phyloP scores from a whole-genome alignment of 2,888 invertebrate species.

The Stenodema calcarata region DNA sequence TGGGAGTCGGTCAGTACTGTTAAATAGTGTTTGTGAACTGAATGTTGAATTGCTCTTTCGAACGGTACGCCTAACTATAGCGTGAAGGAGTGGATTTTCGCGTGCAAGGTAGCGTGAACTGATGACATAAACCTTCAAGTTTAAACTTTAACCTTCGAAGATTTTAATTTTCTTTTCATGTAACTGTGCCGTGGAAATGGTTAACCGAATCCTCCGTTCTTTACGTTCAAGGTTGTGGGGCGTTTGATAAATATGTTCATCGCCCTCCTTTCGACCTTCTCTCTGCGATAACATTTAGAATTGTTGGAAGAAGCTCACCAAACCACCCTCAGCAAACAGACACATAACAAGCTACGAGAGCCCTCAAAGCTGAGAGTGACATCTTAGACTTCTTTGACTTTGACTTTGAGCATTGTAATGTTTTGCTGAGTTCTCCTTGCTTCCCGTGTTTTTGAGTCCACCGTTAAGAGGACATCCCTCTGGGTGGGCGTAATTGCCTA shows the following conservation, averaged over 20 bases:
- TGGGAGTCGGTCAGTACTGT: no score
- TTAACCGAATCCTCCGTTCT: background rate
- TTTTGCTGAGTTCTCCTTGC: no score
- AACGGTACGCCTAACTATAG: background rate
- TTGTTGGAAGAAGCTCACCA: background rate
- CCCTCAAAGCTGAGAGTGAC: no score
- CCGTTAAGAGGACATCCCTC: no score
- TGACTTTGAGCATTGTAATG: no score
- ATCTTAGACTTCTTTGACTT: no score
- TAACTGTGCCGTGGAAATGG: background rate
- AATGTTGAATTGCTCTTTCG: background rate
- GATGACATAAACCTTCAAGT: background rate
- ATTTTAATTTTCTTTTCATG: background rate
- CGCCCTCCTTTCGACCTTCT: background rate
- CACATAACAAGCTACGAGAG: no score
- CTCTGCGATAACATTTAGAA: background rate
- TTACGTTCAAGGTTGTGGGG: background rate
- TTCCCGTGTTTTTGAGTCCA: no score
- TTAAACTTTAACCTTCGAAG: background rate
- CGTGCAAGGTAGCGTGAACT: background rate
- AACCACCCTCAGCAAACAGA: no score
- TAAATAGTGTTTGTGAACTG: background rate
- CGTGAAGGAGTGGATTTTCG: background rate
- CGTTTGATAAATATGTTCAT: background rate
- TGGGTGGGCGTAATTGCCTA: no score